A percentile compares a stretch with the other conserved stretches of the same genome.
phyloP scores from a whole-genome alignment of 1,140 invertebrate species.

The Meloidogyne hapla region DNA sequence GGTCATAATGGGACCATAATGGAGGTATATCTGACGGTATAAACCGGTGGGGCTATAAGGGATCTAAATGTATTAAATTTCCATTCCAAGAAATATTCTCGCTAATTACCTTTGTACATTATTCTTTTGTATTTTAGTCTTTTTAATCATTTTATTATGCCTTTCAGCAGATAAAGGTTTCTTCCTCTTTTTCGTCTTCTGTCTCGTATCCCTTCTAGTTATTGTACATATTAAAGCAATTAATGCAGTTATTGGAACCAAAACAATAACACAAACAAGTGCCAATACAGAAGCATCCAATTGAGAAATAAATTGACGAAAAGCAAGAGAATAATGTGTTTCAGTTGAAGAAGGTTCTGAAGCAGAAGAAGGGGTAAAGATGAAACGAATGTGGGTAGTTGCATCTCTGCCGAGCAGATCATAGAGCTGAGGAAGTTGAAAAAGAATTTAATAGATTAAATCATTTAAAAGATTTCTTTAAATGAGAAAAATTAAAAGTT shows the following conservation, averaged over 20 bases:
- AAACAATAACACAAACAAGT: slow-evolving; percentile 16
- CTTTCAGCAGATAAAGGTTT: not conserved
- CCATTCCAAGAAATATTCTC: not conserved
- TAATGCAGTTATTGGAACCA: slow-evolving; percentile 20
- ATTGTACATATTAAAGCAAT: slow-evolving; percentile 19
- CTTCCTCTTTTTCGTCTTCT: not conserved
- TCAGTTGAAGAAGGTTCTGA: not conserved
- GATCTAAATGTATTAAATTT: not conserved
- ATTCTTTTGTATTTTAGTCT: not conserved
- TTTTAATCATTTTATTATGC: not conserved
- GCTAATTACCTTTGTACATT: not conserved
- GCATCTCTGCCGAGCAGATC: slow-evolving; percentile 34
- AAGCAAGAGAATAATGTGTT: not conserved
- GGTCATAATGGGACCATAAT: too few relatives aligned
- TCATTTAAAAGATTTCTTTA: too few relatives aligned
- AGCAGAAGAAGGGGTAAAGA: slow-evolving; percentile 16
- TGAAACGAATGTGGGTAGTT: slow-evolving; percentile 16
- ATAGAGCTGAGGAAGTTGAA: slow-evolving; percentile 12
- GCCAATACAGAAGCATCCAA: slow-evolving; percentile 13
- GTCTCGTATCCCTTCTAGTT: not conserved
- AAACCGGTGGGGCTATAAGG: not conserved
- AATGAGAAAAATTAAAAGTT: too few relatives aligned
- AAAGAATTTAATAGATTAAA: not conserved
- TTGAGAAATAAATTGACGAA: slow-evolving; percentile 12
- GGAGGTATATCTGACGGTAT: too few relatives aligned